phyloP scores from a whole-genome alignment of 2,888 invertebrate genomes.

The Anaspis maculata region DNA sequence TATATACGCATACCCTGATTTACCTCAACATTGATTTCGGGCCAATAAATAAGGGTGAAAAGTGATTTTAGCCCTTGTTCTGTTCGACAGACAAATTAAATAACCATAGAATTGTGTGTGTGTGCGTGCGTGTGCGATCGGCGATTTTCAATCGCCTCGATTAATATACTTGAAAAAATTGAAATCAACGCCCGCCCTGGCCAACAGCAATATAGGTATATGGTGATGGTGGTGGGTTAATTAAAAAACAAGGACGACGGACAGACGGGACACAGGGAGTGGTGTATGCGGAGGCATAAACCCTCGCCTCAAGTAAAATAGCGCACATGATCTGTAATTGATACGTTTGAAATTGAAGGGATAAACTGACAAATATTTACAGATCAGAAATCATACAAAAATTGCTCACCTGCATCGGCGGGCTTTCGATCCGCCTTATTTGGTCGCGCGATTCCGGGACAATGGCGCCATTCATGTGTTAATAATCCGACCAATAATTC shows the following conservation, averaged over 20 bases:
- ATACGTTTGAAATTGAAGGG: conserved; percentile 12
- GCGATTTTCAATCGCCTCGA: conserved; percentile 20
- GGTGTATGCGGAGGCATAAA: too few species aligned
- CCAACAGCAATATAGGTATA: too few species aligned
- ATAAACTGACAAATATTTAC: conserved; percentile 13
- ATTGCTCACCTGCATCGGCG: too few species aligned
- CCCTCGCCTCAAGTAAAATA: conserved; percentile 15
- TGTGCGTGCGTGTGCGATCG: conserved; percentile 19
- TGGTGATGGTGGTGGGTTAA: conserved; percentile 4
- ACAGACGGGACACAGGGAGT: too few species aligned
- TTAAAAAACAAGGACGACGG: conserved; percentile 11
- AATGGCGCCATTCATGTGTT: too few species aligned
- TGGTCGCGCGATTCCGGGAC: too few species aligned
- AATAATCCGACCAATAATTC: too few species aligned
- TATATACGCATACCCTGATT: conserved; percentile 32
- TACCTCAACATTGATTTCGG: conserved; percentile 38
- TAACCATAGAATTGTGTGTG: conserved; percentile 25
- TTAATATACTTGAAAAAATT: conserved; percentile 20
- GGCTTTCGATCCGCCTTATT: too few species aligned
- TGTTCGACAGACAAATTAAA: conserved; percentile 27
- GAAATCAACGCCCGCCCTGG: conserved; percentile 11
- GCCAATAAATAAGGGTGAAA: conserved; percentile 38
- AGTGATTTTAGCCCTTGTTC: conserved; percentile 30
- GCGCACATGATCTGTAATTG: conserved; percentile 14
- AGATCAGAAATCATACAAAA: conserved; percentile 13